These are phyloP conservation scores for Rhinoraja longicauda DNA, from an alignment of 2,797 vertebrate genomes.

Conservation along the genomic window DNA sequence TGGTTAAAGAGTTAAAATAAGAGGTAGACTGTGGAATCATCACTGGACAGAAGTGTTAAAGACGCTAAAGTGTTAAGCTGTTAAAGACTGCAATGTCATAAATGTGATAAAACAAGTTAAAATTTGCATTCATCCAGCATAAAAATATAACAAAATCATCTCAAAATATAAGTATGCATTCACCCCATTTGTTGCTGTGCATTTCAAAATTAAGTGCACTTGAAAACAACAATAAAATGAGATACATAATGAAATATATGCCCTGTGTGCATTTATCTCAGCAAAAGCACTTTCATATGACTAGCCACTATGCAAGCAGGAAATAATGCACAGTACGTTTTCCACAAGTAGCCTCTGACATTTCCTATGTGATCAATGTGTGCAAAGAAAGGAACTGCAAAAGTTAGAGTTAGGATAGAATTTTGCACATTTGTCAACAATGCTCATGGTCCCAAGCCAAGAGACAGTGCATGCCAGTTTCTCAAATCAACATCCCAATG, in stretches of 20 bases:
- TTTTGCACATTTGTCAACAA: background rate
- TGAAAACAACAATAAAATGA: background rate
- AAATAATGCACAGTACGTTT: background rate
- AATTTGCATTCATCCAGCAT: background rate
- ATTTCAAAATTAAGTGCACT: background rate
- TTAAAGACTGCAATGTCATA: no score
- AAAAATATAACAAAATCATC: background rate
- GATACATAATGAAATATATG: background rate
- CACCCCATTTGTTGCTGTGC: background rate
- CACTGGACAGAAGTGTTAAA: no score
- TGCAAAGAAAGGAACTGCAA: background rate
- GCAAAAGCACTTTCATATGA: background rate
- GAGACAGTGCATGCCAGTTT: background rate
- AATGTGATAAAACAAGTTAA: no score
- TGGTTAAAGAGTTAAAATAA: background rate
- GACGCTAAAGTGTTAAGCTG: no score
- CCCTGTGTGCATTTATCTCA: background rate
- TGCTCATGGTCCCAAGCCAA: background rate
- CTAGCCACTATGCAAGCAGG: background rate
- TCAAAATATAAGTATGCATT: background rate
- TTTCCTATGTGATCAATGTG: background rate
- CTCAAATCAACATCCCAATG: background rate
- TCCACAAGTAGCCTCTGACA: background rate
- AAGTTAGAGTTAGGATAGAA: background rate
- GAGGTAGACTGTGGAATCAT: background rate